Evolutionary conservation across 2,888 invertebrate genomes (phyloP).

Genomic region (Hyles lineata): DNA sequence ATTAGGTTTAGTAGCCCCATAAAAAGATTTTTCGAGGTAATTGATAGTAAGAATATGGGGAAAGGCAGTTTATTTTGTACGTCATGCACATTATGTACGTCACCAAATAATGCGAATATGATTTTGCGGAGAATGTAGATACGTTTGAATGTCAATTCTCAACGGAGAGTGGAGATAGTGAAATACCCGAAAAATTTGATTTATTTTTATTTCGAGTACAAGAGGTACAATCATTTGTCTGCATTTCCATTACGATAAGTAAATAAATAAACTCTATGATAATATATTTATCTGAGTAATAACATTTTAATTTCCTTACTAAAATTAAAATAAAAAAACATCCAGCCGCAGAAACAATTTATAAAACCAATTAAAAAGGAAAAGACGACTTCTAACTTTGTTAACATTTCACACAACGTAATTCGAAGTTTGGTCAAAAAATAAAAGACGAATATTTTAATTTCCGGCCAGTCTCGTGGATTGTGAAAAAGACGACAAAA

Average conservation of each 20-base stretch:
- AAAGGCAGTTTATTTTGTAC: neutral
- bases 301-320: neutral
- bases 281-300: neutral
- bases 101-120: too few relatives aligned
- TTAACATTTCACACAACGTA: neutral
- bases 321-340: neutral
- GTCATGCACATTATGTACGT: too few relatives aligned
- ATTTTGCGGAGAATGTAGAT: too few relatives aligned
- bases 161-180: too few relatives aligned
- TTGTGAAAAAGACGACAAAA: neutral
- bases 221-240: too few relatives aligned
- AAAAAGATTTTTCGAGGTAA: neutral
- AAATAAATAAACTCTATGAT: too few relatives aligned
- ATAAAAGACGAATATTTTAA: conserved; percentile 6
- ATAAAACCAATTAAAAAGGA: neutral
- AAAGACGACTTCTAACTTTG: neutral
- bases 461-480: neutral
- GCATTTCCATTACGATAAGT: too few relatives aligned
- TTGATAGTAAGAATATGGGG: neutral
- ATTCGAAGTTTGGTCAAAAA: neutral
- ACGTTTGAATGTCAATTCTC: too few relatives aligned
- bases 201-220: too few relatives aligned
- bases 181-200: too few relatives aligned
- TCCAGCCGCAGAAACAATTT: neutral
- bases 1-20: neutral